Base-by-base conservation (phyloP, 2,113 vertebrate species). In the Lophius piscatorius region DNA sequence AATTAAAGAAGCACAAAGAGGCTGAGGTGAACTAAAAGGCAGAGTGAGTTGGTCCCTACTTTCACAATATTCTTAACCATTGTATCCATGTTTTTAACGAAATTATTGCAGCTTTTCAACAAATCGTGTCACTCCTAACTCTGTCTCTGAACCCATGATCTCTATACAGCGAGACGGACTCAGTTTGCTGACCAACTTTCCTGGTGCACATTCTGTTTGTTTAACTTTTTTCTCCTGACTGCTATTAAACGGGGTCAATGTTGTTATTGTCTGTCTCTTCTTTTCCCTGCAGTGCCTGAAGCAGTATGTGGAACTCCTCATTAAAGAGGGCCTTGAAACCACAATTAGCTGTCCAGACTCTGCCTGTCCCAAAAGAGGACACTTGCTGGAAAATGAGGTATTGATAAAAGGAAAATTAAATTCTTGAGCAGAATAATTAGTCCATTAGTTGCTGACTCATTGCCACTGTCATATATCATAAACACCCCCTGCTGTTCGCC, bases 311-410 rank as follows among this genome's bases (percentile, higher is more conserved):
- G 97, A 99, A 74, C 94, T 98, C 84, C 89, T 99, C 82, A 98
- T 99, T 85, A 98, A 94, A 91, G 97, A 99, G 90, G 97, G 97
- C 74, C 89, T 99, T 58, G 96, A 98, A 91, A 97, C 95, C 47
- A 93, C 95, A 6, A 97, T 99, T 83, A 98, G 94, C 88, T 99
- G 97, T 69, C 97, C 97, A 2, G 97, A 99, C 83, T 96, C 96
- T 45, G 93, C 94, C 80, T 99, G 97, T 75, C 95, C 95, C 36
- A 99, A 96, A 87, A 89, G 92, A 88, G 96, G 97, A 79, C 95
- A 93, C 83, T 88, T 99, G 56, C 95, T 94, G 88, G 97, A 99
- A 85, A 95, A 94, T 31, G 97, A 98, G 94, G 97, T 94, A 93
- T 0, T 61, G 28, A 45, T 7, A 22, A 17, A 41, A 42, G 3